These are phyloP conservation scores for Doryteuthis pealeii DNA, from an alignment of 1,140 invertebrate species.

Conservation along the genomic window DNA sequence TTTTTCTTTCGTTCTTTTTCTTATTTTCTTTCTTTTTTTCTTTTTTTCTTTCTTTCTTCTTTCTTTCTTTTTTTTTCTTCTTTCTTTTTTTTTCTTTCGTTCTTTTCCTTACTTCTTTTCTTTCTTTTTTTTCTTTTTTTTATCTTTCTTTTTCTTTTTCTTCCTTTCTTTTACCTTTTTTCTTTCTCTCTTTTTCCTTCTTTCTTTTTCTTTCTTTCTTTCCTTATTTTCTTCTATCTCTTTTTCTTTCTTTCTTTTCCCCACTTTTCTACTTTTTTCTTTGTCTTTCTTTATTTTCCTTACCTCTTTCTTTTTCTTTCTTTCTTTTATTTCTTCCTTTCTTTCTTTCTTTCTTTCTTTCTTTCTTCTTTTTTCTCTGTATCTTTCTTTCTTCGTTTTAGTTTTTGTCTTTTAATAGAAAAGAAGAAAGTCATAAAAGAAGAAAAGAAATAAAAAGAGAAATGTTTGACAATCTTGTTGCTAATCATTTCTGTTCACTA, in stretches of 20 bases:
- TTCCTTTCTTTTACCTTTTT: neutral
- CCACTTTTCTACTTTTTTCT: neutral
- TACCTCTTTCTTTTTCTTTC: no score
- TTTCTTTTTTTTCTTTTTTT: neutral
- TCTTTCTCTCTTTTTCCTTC: neutral
- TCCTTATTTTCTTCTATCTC: neutral
- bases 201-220: neutral
- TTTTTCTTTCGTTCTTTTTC: neutral
- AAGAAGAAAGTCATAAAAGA: no score
- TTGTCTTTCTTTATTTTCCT: no score
- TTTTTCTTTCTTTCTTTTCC: neutral
- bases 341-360: no score
- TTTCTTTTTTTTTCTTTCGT: neutral
- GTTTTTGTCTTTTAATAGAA: no score
- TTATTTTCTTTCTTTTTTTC: neutral
- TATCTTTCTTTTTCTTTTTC: neutral
- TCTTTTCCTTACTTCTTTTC: neutral
- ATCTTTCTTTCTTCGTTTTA: no score
- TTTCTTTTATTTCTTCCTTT: no score
- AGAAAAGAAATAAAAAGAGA: no score
- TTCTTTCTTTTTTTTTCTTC: neutral
- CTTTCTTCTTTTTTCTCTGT: no score
- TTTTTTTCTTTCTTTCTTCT: neutral
- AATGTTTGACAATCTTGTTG: no score
- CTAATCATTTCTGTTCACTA: no score